phyloP scores from a whole-genome alignment of 2,888 invertebrate species.

The Molorchus minor region DNA sequence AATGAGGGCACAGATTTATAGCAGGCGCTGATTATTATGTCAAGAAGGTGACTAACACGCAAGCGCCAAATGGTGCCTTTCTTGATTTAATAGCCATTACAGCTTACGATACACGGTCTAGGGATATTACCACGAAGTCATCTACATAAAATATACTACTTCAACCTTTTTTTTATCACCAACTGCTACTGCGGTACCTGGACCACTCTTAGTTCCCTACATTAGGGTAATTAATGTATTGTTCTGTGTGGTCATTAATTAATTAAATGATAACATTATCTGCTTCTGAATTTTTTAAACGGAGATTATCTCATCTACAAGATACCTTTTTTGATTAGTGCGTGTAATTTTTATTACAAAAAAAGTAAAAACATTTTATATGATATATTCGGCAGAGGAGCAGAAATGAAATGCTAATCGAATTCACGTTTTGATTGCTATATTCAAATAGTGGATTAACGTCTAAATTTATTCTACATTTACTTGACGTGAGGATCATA shows the following conservation, averaged over 20 bases:
- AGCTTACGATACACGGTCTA: constrained; percentile 29
- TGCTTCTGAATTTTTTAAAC: background rate
- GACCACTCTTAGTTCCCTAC: background rate
- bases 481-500: no score
- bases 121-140: constrained; percentile 30
- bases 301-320: no score
- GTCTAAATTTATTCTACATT: constrained; percentile 1
- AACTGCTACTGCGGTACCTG: constrained; percentile 10
- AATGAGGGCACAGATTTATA: constrained; percentile 65
- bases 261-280: constrained; percentile 2
- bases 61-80: constrained; percentile 46
- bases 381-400: background rate
- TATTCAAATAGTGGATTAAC: constrained; percentile 12
- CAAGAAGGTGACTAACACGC: constrained; percentile 50
- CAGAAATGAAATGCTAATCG: constrained; percentile 7
- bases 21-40: constrained; percentile 53
- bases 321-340: no score
- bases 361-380: background rate
- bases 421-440: constrained; percentile 15
- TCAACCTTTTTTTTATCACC: constrained; percentile 23
- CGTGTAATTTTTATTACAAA: no score
- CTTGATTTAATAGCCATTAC: constrained; percentile 39
- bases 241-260: constrained; percentile 12
- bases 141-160: constrained; percentile 37
- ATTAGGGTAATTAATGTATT: constrained; percentile 10